Conservation (phyloP, 1,140 invertebrate species). For the Zaprionus inermis region DNA sequence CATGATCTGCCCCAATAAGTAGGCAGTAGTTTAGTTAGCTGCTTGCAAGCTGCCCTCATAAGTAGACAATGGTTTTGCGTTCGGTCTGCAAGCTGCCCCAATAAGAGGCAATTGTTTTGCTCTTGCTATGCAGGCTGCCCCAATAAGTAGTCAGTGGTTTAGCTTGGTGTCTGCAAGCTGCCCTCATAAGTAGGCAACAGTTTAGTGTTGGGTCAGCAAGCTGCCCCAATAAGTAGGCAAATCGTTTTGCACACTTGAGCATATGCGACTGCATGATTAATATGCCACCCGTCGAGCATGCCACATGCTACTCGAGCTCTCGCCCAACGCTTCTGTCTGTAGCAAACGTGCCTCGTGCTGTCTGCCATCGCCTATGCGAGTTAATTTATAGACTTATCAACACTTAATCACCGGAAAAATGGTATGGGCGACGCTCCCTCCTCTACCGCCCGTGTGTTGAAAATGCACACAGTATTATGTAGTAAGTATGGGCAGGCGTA, state of each 20-base stretch:
- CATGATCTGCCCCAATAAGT: too few relatives aligned
- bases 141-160: constrained; percentile 56
- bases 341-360: constrained; percentile 24
- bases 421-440: constrained; percentile 40
- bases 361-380: constrained; percentile 49
- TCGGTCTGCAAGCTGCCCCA: constrained; percentile 3
- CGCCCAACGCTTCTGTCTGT: background rate
- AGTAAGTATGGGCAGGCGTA: constrained; percentile 29
- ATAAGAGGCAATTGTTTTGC: constrained; percentile 57
- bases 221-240: constrained; percentile 53
- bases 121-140: constrained; percentile 9
- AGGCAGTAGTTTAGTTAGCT: too few relatives aligned
- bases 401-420: constrained; percentile 83
- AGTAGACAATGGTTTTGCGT: constrained; percentile 49
- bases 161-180: constrained; percentile 9
- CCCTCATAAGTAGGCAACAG: constrained; percentile 53
- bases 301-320: background rate
- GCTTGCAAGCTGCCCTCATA: constrained; percentile 26
- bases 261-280: constrained; percentile 69
- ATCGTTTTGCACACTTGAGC: constrained; percentile 52
- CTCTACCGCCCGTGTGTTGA: background rate
- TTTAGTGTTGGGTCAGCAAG: constrained; percentile 12
- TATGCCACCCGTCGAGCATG: constrained; percentile 28
- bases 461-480: constrained; percentile 34
- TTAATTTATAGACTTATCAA: constrained; percentile 83